phyloP scores from a whole-genome alignment of 2,797 vertebrate species.

The Hirundo rustica region DNA sequence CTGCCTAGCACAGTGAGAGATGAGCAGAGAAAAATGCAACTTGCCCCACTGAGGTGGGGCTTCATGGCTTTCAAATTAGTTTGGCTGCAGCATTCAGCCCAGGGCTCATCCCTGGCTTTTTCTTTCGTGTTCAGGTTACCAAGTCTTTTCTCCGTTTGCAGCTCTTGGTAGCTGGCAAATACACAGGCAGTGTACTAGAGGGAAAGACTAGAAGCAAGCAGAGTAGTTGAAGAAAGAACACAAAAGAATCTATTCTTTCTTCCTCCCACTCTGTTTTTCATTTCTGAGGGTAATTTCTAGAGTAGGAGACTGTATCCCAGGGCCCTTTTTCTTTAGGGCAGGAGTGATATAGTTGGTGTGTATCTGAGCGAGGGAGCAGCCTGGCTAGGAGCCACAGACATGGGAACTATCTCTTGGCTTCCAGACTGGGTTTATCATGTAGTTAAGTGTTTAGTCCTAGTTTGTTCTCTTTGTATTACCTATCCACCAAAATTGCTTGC shows the following conservation, averaged over 20 bases:
- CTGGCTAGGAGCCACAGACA: accelerated
- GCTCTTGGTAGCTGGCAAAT: background rate
- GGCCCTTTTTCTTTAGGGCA: background rate
- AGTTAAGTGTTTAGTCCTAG: background rate
- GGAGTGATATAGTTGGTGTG: background rate
- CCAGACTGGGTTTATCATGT: background rate
- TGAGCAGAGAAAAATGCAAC: background rate
- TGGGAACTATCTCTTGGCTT: background rate
- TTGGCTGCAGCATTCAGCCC: background rate
- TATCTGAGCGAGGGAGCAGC: accelerated
- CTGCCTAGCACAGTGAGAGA: background rate
- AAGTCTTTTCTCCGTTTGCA: background rate
- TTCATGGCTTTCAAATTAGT: background rate
- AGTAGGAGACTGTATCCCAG: background rate
- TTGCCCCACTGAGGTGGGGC: background rate
- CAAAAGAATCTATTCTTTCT: background rate
- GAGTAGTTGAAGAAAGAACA: background rate
- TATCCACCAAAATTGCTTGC: background rate
- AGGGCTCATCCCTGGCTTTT: background rate
- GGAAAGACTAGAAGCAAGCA: background rate
- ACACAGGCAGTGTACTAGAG: background rate
- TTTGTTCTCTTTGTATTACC: background rate
- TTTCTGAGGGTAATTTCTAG: background rate
- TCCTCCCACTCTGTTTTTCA: background rate
- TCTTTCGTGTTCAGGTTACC: background rate